Percentiles rank a stretch among this genome's conserved stretches.
These are phyloP conservation scores for Anastrepha obliqua DNA, from an alignment of 1,140 invertebrate genomes.

Conservation along the genomic window DNA sequence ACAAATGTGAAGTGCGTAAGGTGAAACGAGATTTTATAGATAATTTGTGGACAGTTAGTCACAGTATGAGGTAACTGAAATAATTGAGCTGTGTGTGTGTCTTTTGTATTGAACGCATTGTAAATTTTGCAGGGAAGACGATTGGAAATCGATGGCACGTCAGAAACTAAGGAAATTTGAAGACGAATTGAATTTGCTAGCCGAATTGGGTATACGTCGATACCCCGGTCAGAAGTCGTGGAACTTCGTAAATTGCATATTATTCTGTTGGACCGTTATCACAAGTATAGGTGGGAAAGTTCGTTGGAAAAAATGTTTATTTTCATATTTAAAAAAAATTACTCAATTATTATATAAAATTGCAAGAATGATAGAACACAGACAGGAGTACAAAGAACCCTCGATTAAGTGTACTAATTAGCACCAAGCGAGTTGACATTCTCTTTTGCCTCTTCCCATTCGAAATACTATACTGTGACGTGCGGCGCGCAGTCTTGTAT, in stretches of 20 bases:
- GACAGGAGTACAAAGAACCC: too few relatives aligned
- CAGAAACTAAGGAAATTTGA: slow-evolving; percentile 89
- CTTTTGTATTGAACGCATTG: not conserved
- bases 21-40: slow-evolving; percentile 91
- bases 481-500: too few relatives aligned
- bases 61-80: slow-evolving; percentile 78
- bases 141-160: slow-evolving; percentile 90
- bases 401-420: too few relatives aligned
- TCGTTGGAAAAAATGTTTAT: too few relatives aligned
- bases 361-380: too few relatives aligned
- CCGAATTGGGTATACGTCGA: slow-evolving; percentile 85
- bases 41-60: slow-evolving; percentile 85
- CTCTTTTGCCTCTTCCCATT: too few relatives aligned
- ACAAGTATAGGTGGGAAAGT: slow-evolving; percentile 90
- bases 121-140: slow-evolving; percentile 79
- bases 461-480: too few relatives aligned
- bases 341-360: too few relatives aligned
- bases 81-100: not conserved
- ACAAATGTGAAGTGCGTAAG: slow-evolving; percentile 90
- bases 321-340: too few relatives aligned
- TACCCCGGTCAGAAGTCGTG: slow-evolving; percentile 90
- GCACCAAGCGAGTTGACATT: too few relatives aligned
- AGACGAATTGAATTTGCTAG: slow-evolving; percentile 87
- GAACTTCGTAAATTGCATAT: slow-evolving; percentile 94
- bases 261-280: slow-evolving; percentile 93